Base-by-base conservation (phyloP, 2,113 vertebrate genomes). In the Centropristis striata region DNA sequence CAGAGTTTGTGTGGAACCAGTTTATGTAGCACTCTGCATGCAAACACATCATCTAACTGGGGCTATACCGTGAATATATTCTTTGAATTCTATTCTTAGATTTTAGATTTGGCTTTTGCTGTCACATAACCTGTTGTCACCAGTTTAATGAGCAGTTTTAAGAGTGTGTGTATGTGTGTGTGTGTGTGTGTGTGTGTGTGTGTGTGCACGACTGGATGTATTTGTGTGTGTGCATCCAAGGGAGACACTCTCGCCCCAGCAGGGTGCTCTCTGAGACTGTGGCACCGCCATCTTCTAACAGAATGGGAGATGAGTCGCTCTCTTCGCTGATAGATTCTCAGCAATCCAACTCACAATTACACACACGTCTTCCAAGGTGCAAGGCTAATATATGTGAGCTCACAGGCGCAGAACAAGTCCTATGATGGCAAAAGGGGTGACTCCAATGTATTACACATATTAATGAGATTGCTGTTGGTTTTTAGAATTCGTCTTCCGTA, bases 341-440 rank as follows among this genome's bases (percentile, higher is more conserved):
- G 65, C 16, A 8, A 55, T 9, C 36, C 28, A 23, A 44, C 39
- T 75, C 41, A 80, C 28, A 75, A 39, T 28, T 64, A 74, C 72
- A 75, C 66, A 67, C 55, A 37, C 50, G 4, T 55, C 47, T 27
- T 54, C 39, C 18, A 7, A 70, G 71, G 61, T 53, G 55, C 23
- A 6, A 63, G 53, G 41, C 69, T 81, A 78, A 81, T 78, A 55
- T 27, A 58, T 80, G 82, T 66, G 70, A 55, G 65, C 49, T 68
- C 60, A 66, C 37, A 78, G 64, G 42, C 39, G 7, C 54, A 78
- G 58, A 53, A 53, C 23, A 46, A 39, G 47, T 36, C 63, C 10
- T 58, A 8, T 25, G 44, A 59, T 49, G 44, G 57, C 41, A 41
- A 47, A 74, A 61, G 20, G 39, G 55, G 37, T 59, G 27, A 32